Base-by-base conservation (phyloP, 1,140 invertebrate genomes). In the Copidosoma floridanum region DNA sequence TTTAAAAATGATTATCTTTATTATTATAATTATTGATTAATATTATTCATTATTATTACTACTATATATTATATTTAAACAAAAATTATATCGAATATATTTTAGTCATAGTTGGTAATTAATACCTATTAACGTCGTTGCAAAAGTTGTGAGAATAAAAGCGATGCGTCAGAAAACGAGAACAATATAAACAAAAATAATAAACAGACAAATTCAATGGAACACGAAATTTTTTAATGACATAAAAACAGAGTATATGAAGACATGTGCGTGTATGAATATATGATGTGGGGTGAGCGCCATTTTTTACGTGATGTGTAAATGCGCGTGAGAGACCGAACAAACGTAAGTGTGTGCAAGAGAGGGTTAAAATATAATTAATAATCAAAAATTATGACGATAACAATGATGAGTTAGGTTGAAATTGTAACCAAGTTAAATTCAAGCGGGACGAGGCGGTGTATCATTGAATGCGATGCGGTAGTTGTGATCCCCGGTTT, bases 71-170 rank as follows among this genome's bases (percentile, higher is more conserved):
- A 73, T 72, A 75, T 74, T 73, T 74, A 76, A 77, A 77, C 71
- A 78, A 71, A 78, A 75, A 72, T 78, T 78, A 79, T 79, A 77
- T 74, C 68, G 71, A 77, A 74, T 78, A 79, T 79, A 78, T 79
- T 79, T 79, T 78, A 79, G 77, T 57, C 71, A 71, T 79, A 79
- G 77, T 79, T 78, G 73, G 71, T 79, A 77, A 71, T 66, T 68
- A 69, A 69, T 77, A 76, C 68, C 68, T 73, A 76, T 74, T 76
- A 78, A 76, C 69, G 70, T 78, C 75, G 76, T 80, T 78, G 75
- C 77, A 78, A 72, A 78, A n/a, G n/a, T 77, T 68, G 53, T 64
- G 48, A 65, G n/a, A 58, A 37, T 48, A 65, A 56, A 52, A 52
- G 38, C 53, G 40, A 51, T 57, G 70, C 70, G 67, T 70, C 69